Conservation (phyloP, 2,113 vertebrate genomes). For the Rhineura floridana region DNA sequence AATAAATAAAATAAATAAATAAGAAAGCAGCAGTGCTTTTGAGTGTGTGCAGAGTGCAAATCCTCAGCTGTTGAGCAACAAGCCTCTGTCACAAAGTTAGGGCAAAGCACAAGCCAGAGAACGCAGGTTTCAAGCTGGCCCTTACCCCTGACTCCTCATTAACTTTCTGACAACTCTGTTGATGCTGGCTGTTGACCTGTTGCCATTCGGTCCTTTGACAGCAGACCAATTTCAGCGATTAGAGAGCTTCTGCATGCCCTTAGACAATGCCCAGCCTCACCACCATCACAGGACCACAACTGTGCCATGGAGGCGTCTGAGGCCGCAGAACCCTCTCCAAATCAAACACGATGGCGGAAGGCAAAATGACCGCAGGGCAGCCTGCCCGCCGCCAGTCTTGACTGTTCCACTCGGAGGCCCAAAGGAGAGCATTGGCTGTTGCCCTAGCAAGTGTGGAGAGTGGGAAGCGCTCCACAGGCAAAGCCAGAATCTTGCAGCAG, state of each 20-base stretch:
- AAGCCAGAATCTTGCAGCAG: not conserved
- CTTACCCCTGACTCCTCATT: no score
- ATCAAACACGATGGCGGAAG: not conserved
- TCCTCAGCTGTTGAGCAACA: no score
- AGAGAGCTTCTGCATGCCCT: not conserved
- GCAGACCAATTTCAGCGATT: not conserved
- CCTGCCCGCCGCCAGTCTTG: not conserved
- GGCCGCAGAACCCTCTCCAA: slow-evolving; percentile 12
- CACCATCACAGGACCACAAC: not conserved
- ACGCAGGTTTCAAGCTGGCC: no score
- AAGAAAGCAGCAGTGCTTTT: no score
- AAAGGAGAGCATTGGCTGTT: not conserved
- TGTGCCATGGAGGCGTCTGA: not conserved
- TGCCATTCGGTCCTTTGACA: not conserved
- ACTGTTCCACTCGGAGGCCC: not conserved
- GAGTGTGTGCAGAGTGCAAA: no score
- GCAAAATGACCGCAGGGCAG: rapidly evolving
- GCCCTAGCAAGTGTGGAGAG: not conserved
- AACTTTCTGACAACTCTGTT: not conserved
- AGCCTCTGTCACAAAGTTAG: no score
- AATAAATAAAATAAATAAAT: no score
- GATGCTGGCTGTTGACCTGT: no score
- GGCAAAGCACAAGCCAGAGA: no score
- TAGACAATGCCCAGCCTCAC: not conserved
- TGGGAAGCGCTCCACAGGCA: no score